These are phyloP conservation scores for Lacerta bilineata DNA, from an alignment of 2,797 vertebrate species.

Conservation along the genomic window DNA sequence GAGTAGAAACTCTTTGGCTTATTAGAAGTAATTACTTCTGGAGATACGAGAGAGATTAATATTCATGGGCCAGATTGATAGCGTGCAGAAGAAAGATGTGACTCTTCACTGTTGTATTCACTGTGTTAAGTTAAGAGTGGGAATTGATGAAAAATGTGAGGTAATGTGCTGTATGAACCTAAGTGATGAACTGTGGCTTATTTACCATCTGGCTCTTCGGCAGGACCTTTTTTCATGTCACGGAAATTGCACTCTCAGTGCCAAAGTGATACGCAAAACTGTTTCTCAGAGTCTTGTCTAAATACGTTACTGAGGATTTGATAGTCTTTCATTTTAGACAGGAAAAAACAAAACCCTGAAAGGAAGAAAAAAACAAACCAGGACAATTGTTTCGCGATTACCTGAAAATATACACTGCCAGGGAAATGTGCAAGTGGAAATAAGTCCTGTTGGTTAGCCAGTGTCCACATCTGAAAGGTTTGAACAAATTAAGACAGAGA, in stretches of 20 bases:
- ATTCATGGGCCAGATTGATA: constrained; percentile 62
- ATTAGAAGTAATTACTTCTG: constrained; percentile 66
- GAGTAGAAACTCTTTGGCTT: constrained; percentile 68
- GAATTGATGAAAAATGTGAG: constrained; percentile 74
- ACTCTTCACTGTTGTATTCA: constrained; percentile 69
- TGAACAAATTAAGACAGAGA: background rate
- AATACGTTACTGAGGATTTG: constrained; percentile 68
- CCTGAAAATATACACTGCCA: constrained; percentile 4
- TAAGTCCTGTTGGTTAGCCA: background rate
- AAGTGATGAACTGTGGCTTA: constrained; percentile 77
- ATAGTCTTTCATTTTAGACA: constrained; percentile 69
- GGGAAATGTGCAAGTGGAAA: background rate
- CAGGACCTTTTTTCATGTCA: constrained; percentile 63
- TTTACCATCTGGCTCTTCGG: constrained; percentile 77
- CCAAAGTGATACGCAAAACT: constrained; percentile 68
- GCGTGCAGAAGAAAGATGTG: constrained; percentile 50
- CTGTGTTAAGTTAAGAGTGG: constrained; percentile 74
- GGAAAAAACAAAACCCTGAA: background rate
- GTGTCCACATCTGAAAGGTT: background rate
- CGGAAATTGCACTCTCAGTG: constrained; percentile 72
- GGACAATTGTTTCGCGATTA: background rate
- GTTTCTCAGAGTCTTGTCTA: constrained; percentile 73
- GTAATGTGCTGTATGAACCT: constrained; percentile 59
- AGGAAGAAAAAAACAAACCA: background rate
- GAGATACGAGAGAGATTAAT: constrained; percentile 68